A percentile compares a stretch with the other conserved stretches of the same genome.
Conservation (phyloP, 1,140 invertebrate species). For the Wiebesia pumilae region DNA sequence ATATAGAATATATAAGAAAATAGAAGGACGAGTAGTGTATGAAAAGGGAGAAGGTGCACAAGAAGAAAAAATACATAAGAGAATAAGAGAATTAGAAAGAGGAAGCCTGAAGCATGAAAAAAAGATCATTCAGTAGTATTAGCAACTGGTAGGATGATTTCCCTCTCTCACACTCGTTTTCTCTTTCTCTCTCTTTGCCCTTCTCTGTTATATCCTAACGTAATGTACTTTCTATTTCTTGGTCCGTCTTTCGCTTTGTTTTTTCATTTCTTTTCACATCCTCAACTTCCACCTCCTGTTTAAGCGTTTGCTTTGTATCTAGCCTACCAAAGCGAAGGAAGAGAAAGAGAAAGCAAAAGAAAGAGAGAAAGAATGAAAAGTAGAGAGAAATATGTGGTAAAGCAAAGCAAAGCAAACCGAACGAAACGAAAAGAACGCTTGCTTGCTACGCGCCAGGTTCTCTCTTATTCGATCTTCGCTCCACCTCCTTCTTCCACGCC, state of each 20-base stretch:
- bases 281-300: slow-evolving; percentile 40
- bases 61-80: not conserved
- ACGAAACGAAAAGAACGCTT: slow-evolving; percentile 36
- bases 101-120: slow-evolving; percentile 25
- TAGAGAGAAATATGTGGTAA: slow-evolving; percentile 28
- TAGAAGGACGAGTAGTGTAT: not conserved
- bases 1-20: too few relatives aligned
- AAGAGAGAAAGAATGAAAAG: slow-evolving; percentile 9
- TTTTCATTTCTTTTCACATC: slow-evolving; percentile 42
- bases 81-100: slow-evolving; percentile 37
- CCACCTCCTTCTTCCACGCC: slow-evolving; percentile 55
- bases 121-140: slow-evolving; percentile 58
- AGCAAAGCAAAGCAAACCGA: slow-evolving; percentile 37
- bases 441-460: not conserved
- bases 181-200: not conserved
- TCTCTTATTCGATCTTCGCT: slow-evolving; percentile 62
- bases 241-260: slow-evolving; percentile 41
- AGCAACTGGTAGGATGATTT: slow-evolving; percentile 57
- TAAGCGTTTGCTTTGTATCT: not conserved
- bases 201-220: not conserved
- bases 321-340: not conserved
- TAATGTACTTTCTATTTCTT: not conserved
- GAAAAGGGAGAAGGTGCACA: not conserved
- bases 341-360: not conserved
- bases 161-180: slow-evolving; percentile 43